Evolutionary conservation across 2,113 vertebrate genomes (phyloP).

Genomic region (Dipodomys ordii): DNA sequence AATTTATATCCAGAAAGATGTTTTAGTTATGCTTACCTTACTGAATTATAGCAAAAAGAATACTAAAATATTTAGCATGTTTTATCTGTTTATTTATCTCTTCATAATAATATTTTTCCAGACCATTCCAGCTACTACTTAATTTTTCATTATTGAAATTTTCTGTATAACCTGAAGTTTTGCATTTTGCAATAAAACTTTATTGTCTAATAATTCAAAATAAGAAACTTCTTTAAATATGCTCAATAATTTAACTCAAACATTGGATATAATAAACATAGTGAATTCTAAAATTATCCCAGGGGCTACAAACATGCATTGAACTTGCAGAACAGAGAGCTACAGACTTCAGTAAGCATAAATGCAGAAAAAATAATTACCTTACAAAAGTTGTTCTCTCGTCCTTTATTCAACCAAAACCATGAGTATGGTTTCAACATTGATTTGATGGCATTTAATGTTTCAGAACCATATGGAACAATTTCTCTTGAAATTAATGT

Average conservation of each 20-base stretch:
- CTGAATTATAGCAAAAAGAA: slow-evolving; percentile 39
- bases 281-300: slow-evolving; percentile 46
- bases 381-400: slow-evolving; percentile 1
- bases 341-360: slow-evolving; percentile 2
- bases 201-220: slow-evolving; percentile 29
- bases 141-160: slow-evolving; percentile 55
- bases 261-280: slow-evolving; percentile 33
- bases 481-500: slow-evolving; percentile 55
- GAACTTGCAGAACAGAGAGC: background rate
- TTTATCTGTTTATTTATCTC: slow-evolving; percentile 19
- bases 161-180: slow-evolving; percentile 17
- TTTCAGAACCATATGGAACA: slow-evolving; percentile 25
- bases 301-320: background rate
- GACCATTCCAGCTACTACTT: background rate
- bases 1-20: background rate
- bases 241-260: slow-evolving; percentile 24
- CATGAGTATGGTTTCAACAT: background rate
- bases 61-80: slow-evolving; percentile 33
- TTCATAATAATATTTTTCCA: slow-evolving; percentile 34
- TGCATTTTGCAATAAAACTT: slow-evolving; percentile 58
- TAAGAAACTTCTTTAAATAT: slow-evolving; percentile 38
- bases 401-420: slow-evolving; percentile 25
- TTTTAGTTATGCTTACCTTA: slow-evolving; percentile 31
- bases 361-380: slow-evolving; percentile 5
- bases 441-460: slow-evolving; percentile 7